These are phyloP conservation scores for Phylloscopus trochiloides DNA, from an alignment of 2,113 vertebrate genomes.

Conservation along the genomic window DNA sequence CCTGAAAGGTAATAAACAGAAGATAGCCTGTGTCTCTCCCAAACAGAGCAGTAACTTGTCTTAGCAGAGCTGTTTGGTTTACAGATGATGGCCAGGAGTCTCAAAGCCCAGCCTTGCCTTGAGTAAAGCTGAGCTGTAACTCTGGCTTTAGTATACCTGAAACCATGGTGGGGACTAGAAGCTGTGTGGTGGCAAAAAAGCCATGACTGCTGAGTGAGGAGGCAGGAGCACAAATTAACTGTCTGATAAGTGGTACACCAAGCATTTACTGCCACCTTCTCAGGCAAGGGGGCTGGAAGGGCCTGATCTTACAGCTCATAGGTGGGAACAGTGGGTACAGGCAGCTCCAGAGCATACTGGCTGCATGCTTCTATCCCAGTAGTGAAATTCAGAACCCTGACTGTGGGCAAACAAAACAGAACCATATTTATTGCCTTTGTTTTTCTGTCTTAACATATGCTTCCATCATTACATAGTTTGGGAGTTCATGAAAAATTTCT, in stretches of 20 bases:
- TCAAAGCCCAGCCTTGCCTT: not conserved
- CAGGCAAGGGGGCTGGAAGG: not conserved
- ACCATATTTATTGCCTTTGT: fast-evolving
- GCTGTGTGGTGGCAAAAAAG: not conserved
- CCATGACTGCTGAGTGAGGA: not conserved
- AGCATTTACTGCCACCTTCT: not conserved
- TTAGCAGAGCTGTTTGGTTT: not conserved
- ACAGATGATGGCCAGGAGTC: not conserved
- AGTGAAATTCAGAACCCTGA: not conserved
- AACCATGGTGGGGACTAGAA: not conserved
- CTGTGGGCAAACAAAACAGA: not conserved
- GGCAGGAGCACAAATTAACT: not conserved
- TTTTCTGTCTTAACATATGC: not conserved
- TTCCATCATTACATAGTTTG: not conserved
- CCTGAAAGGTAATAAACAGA: not conserved
- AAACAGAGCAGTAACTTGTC: not conserved
- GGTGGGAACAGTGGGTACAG: not conserved
- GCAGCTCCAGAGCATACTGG: not conserved
- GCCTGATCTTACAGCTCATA: not conserved
- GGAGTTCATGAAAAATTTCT: not conserved
- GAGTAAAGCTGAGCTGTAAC: not conserved
- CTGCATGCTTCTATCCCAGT: not conserved
- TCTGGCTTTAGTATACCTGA: not conserved
- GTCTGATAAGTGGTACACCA: not conserved
- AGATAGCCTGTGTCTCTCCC: not conserved